Base-by-base conservation (phyloP, 2,797 vertebrate genomes). In the Anguilla anguilla region DNA sequence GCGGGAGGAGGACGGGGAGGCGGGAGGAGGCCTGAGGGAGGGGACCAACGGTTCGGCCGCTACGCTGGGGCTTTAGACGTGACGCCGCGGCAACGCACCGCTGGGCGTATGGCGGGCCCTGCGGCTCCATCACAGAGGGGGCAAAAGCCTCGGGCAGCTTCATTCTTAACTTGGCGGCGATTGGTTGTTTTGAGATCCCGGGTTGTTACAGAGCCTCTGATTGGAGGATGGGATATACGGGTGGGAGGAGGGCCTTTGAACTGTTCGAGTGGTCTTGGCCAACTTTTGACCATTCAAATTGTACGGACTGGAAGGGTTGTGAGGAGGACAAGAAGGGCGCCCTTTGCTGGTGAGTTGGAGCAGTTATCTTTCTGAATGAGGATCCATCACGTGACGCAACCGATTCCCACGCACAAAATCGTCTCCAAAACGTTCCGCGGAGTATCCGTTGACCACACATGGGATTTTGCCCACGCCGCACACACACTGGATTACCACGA, bases 21-120 rank as follows among this genome's bases (percentile, higher is more conserved):
- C 91, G 86, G 0, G 91, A 92, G 13, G 91, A 92, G 91, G 88
- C 94, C 91, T 96, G 97, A 0, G 46, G 0, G 43, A 19, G 22
- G 22, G 79, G 22, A 51, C 79, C 79, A 82, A 82, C 46, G 79
- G 79, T 51, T 82, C 79, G 35, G 22, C 79, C 25, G 43, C 79
- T 22, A 82, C 43, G 22, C 46, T 82, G 19, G 43, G 6, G 25
- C 19, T 46, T 51, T 46, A 82, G 22, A 43, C 43, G 79, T 82
- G 79, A 82, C 22, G 43, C 46, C 22, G 3, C 10, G 79, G 79
- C 19, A 25, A 49, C 10, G 9, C 43, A 51, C 25, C 46, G 46
- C 43, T 51, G 79, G 43, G 79, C 51, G 46, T 25, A 10, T n/a
- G 79, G 79, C 46, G 17, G 79, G 43, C 9, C 46, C 2, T 25